Conservation (phyloP, 2,888 invertebrate species). For the Eucriotettix oculatus region DNA sequence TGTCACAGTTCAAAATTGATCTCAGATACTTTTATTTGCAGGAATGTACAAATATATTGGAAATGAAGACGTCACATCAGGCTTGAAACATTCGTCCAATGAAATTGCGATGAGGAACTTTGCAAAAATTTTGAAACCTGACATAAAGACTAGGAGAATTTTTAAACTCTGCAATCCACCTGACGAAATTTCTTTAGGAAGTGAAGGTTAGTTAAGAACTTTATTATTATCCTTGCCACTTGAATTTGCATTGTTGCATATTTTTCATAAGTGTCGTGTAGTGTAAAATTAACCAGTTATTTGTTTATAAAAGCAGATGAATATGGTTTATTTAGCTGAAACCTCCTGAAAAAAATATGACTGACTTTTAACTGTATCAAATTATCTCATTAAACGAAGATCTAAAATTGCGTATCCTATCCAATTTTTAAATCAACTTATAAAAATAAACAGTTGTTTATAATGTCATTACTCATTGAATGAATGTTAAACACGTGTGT, state of each 20-base stretch:
- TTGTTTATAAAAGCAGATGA: no score
- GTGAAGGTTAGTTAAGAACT: conserved; percentile 44
- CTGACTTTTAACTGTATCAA: no score
- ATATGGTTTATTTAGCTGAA: no score
- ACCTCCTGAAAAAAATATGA: no score
- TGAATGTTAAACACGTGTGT: neutral
- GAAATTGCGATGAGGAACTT: conserved; percentile 29
- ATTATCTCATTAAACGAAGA: no score
- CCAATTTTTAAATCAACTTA: no score
- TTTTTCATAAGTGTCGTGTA: no score
- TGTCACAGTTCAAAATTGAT: neutral
- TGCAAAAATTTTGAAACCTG: conserved; percentile 37
- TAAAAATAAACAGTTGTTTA: neutral
- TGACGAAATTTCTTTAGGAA: conserved; percentile 45
- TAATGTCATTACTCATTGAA: neutral
- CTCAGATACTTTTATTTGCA: conserved; percentile 21
- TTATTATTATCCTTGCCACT: no score
- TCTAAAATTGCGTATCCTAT: no score
- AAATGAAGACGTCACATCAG: conserved; percentile 27
- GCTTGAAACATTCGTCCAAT: conserved; percentile 25
- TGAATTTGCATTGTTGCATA: no score
- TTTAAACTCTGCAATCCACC: conserved; percentile 57
- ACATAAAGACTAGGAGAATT: conserved; percentile 44
- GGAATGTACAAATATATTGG: conserved; percentile 68
- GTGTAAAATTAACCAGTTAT: no score